These are phyloP conservation scores for Myrmecophaga tridactyla DNA, from an alignment of 2,113 vertebrate species.

Conservation along the genomic window DNA sequence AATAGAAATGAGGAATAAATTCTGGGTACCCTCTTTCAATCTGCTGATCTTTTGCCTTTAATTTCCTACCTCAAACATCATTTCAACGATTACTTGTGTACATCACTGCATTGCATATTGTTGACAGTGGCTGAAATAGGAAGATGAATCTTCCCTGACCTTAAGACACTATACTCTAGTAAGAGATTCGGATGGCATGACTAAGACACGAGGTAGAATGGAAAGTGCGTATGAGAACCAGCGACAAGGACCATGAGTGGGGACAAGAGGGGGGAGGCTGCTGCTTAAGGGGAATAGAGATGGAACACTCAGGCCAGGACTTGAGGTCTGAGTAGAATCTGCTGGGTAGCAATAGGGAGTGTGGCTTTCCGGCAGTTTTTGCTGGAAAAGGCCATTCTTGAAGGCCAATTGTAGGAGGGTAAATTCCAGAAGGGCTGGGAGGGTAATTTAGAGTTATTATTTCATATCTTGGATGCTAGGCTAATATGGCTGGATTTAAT, in stretches of 20 bases:
- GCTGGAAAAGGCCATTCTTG: not conserved
- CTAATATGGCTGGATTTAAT: not conserved
- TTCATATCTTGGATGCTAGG: not conserved
- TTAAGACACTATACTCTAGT: not conserved
- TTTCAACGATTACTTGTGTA: not conserved
- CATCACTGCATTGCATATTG: not conserved
- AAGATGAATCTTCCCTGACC: not conserved
- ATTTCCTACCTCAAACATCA: not conserved
- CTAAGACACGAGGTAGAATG: not conserved
- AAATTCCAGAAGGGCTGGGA: not conserved
- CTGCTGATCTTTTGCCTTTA: not conserved
- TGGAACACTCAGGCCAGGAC: not conserved
- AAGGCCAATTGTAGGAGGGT: not conserved
- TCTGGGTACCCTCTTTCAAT: not conserved
- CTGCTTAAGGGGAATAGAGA: not conserved
- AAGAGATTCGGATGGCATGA: not conserved
- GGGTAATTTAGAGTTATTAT: not conserved
- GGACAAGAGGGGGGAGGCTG: not conserved
- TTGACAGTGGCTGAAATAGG: not conserved
- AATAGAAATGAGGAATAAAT: not conserved
- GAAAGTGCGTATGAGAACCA: not conserved
- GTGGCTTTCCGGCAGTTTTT: not conserved
- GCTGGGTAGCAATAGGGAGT: not conserved
- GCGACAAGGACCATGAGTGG: not conserved
- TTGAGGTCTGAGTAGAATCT: not conserved